A percentile compares a stretch with the other conserved stretches of the same genome.
Conservation (phyloP, 92 coral and sea anemone genomes). For the Epizoanthus illoricatus region DNA sequence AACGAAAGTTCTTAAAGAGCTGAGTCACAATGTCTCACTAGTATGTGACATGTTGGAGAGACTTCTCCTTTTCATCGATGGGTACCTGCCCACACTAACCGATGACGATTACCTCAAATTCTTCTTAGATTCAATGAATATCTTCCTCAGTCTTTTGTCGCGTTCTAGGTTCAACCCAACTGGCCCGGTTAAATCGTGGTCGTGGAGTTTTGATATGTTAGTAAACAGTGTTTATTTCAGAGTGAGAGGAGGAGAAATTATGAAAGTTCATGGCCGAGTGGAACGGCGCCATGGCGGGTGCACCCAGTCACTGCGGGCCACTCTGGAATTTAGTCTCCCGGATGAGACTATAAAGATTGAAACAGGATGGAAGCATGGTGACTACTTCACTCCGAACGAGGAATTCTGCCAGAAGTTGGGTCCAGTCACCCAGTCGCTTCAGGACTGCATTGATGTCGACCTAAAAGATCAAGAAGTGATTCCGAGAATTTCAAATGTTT, state of each 20-base stretch:
- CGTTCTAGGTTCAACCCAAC: too few relatives aligned
- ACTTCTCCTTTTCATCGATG: too few relatives aligned
- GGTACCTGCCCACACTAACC: too few relatives aligned
- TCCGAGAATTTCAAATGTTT: constrained; percentile 20
- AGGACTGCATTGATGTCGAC: constrained; percentile 31
- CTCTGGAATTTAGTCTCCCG: constrained; percentile 24
- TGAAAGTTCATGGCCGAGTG: constrained; percentile 25
- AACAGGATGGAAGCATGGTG: not conserved
- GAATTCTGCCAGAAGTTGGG: not conserved
- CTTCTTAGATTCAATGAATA: too few relatives aligned
- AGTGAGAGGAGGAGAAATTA: constrained; percentile 1
- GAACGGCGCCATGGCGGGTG: not conserved
- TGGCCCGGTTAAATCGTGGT: too few relatives aligned
- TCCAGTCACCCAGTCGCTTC: constrained; percentile 49
- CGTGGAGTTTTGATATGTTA: not conserved
- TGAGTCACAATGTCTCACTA: not conserved
- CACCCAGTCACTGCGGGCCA: not conserved
- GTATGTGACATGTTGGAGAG: too few relatives aligned
- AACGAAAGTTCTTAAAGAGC: not conserved
- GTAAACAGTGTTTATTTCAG: constrained; percentile 14
- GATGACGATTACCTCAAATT: too few relatives aligned
- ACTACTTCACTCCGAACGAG: not conserved
- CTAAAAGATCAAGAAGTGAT: constrained; percentile 25
- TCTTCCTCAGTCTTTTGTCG: too few relatives aligned
- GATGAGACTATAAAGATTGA: not conserved